Evolutionary conservation across 2,888 invertebrate species (phyloP), one percentile per base, ranked within the genome.

Genomic region (Hesperia comma): DNA sequence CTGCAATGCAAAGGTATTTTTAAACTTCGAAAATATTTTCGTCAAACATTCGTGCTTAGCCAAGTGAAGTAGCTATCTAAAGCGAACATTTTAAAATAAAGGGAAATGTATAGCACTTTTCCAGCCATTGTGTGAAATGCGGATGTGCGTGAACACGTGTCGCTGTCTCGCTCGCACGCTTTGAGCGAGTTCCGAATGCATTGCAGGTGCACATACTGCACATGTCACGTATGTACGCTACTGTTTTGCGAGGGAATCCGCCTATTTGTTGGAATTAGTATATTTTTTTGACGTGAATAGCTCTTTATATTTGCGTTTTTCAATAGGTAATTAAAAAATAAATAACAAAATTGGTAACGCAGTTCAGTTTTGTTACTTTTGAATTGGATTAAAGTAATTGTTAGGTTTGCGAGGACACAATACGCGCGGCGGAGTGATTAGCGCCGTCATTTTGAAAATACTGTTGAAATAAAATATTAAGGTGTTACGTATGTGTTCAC

Each of bases 21-120:
- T 12, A 7, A 8, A 46, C 1, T 1, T 46, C 46, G 46, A 46
- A 46, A 17, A 46, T 8, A 46, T 46, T 46, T 6, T 46, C 12
- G 10, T n/a, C 7, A 10, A 2, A 12, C 46, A 46, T 19, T 6
- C 49, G 12, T 12, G 66, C 60, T 66, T 12, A 21, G 21, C 60
- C 19, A 14, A 54, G 15, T 19, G 21, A 46, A 66, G 60, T 61
- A 66, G 66, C 60, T 66, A 61, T 55, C 54, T 46, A 66, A 51
- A 58, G 53, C 60, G 60, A 60, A 19, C 55, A 61, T 57, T 66
- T 60, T 46, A 55, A 66, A 66, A 66, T 66, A 60, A 66, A 66
- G 53, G 66, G 60, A 66, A 66, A 66, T 55, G 60, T 66, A 43
- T 33, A 66, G 60, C 66, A 66, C 66, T 66, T 66, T 66, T 66